Base-by-base conservation (phyloP, 2,797 vertebrate species). In the Sebastiscus albofasciatus region DNA sequence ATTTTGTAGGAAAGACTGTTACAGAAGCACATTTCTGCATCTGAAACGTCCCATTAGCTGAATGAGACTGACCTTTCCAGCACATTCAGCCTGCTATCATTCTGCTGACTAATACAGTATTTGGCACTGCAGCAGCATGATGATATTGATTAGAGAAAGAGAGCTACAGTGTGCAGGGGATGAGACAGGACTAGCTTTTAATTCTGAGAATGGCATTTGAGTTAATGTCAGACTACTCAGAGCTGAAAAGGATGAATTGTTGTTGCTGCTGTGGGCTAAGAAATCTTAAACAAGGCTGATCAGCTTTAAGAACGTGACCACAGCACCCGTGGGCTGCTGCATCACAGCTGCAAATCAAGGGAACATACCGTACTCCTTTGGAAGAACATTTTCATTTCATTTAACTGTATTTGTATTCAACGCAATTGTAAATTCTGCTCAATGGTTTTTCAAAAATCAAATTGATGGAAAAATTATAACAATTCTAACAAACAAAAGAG, bases 41-140 rank as follows among this genome's bases (percentile, higher is more conserved):
- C 56, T 88, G 89, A 91, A 80, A 90, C 84, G 79, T 65, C 76
- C 77, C 86, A 90, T 91, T 87, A 85, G 83, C 70, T 12, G 58
- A 92, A 92, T 90, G 85, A 92, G 77, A 42, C 46, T 81, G 91
- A 93, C 90, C 90, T 90, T 92, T 91, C 73, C 83, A 83, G 86
- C 82, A 80, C 72, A 90, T 84, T 92, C 83, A 82, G 87, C 80
- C 79, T 75, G 78, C 76, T 67, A 67, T 90, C 79, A 42, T 90
- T 89, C 75, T 93, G 92, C 93, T 94, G 93, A 94, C 92, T 93
- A 91, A 90, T 72, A 90, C 82, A 77, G 84, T 56, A 86, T 85
- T 88, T 65, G 80, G 90, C 83, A 42, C 69, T 83, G 88, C 90
- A 59, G 87, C 93, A 80, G 88, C 75, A 86, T 61, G 73, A 86